Conservation (phyloP, 2,888 invertebrate genomes). For the Melanargia galathea region DNA sequence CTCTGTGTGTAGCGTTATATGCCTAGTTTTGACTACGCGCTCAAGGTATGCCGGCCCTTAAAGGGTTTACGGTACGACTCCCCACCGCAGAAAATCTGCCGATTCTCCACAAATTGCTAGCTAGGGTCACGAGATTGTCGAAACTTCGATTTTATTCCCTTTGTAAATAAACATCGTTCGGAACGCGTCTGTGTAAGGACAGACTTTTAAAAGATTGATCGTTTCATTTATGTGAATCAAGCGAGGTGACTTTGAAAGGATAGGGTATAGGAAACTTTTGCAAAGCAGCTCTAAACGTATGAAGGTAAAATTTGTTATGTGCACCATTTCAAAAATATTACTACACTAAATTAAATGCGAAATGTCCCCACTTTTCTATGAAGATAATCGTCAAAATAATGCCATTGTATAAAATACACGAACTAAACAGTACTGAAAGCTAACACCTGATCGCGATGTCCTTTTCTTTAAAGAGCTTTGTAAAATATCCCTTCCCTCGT, state of each 20-base stretch:
- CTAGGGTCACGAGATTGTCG: conserved; percentile 26
- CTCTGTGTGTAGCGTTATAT: too few species aligned
- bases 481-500: too few species aligned
- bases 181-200: conserved; percentile 16
- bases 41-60: too few species aligned
- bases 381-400: too few species aligned
- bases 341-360: too few species aligned
- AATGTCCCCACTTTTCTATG: too few species aligned
- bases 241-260: conserved; percentile 9
- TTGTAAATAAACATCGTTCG: conserved; percentile 35
- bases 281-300: background rate
- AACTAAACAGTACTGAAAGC: too few species aligned
- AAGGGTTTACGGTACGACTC: conserved; percentile 20
- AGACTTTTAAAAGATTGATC: conserved; percentile 25
- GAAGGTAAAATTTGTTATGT: background rate
- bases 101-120: conserved; percentile 21
- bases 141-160: conserved; percentile 34
- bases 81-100: conserved; percentile 22
- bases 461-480: too few species aligned
- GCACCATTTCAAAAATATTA: background rate
- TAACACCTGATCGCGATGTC: too few species aligned
- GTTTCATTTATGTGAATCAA: conserved; percentile 22
- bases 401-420: too few species aligned
- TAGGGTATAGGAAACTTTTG: background rate
- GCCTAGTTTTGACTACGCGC: too few species aligned